phyloP scores from a whole-genome alignment of 37 sponge, comb jelly and placozoan genomes.

The Aplysina aerophoba region DNA sequence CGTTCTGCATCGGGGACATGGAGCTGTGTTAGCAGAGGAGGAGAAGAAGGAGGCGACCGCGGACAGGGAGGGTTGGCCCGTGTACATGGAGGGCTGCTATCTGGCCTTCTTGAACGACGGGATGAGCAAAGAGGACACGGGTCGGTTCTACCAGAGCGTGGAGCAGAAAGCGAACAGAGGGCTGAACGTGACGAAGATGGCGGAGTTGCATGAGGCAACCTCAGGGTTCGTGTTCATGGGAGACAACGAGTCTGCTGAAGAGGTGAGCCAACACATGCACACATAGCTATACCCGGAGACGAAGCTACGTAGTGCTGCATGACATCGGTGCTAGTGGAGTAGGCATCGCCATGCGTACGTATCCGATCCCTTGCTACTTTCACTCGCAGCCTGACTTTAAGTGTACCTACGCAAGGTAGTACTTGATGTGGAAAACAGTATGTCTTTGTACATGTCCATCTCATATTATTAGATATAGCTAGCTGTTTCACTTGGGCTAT shows the following conservation, averaged over 20 bases:
- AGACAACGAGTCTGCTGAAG: conserved; percentile 8
- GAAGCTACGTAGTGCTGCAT: no score
- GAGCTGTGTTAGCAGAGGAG: conserved; percentile 10
- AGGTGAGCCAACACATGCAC: not conserved
- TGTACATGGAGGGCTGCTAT: conserved; percentile 2
- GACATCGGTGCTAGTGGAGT: no score
- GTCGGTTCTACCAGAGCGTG: not conserved
- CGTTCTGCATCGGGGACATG: conserved; percentile 10
- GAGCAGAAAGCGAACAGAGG: conserved; percentile 3
- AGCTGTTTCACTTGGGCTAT: no score
- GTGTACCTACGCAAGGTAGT: no score
- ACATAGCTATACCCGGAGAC: no score
- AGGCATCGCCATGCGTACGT: no score
- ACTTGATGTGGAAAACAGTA: no score
- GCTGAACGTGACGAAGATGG: conserved; percentile 6
- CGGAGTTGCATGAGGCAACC: not conserved
- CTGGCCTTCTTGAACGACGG: not conserved
- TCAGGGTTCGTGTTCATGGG: conserved; percentile 20
- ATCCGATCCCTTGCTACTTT: no score
- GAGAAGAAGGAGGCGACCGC: not conserved
- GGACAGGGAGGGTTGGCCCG: not conserved
- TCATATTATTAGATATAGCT: no score
- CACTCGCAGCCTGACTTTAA: no score
- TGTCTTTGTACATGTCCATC: no score
- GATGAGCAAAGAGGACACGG: not conserved